Evolutionary conservation across 2,888 invertebrate genomes (phyloP).

Genomic region (Amphipyra tragopoginis): DNA sequence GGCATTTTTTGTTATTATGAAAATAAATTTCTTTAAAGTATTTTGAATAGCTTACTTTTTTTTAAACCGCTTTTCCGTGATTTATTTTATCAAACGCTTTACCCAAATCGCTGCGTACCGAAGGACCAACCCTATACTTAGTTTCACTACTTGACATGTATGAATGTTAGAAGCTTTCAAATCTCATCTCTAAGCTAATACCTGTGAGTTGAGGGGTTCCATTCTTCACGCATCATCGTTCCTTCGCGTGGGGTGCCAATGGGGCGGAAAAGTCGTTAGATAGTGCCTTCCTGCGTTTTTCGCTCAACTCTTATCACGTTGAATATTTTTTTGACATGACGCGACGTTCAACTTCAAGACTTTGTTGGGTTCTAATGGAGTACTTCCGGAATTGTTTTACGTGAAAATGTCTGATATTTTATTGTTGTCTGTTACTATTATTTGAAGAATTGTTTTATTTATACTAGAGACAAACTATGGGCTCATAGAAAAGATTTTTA

Average conservation of each 20-base stretch:
- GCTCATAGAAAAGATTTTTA: not conserved
- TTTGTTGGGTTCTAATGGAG: conserved; percentile 37
- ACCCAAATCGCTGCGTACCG: not conserved
- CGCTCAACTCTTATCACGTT: conserved; percentile 29
- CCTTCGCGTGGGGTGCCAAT: conserved; percentile 62
- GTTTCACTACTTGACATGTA: conserved; percentile 26
- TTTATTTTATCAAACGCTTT: no score
- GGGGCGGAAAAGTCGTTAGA: conserved; percentile 67
- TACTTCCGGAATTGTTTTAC: conserved; percentile 9
- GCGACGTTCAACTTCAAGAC: conserved; percentile 28
- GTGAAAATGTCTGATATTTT: not conserved
- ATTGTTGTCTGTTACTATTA: not conserved
- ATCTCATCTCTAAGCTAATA: conserved; percentile 57
- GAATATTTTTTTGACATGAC: conserved; percentile 62
- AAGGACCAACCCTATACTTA: conserved; percentile 2
- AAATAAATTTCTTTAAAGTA: no score
- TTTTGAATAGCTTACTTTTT: no score
- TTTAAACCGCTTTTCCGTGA: no score
- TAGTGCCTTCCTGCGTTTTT: conserved; percentile 63
- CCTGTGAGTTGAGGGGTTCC: conserved; percentile 53
- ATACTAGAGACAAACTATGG: not conserved
- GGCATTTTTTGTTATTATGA: no score
- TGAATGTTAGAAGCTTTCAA: conserved; percentile 42
- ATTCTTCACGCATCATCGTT: conserved; percentile 69
- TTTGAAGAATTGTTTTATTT: not conserved